phyloP scores from a whole-genome alignment of 2,113 vertebrate species.

The Ophiodon elongatus region DNA sequence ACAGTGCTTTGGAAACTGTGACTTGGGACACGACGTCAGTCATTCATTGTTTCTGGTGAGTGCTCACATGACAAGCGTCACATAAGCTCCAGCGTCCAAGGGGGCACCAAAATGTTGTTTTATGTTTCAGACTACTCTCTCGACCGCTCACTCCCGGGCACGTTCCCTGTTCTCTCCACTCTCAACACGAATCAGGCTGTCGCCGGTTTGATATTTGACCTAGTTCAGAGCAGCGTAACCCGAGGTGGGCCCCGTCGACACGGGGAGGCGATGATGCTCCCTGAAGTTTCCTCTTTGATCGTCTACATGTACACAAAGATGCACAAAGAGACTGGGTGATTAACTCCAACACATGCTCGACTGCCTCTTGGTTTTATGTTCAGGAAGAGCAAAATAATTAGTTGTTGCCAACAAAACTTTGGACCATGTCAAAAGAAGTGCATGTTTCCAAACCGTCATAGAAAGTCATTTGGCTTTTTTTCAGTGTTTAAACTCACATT shows the following conservation, averaged over 20 bases:
- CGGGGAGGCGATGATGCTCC: not conserved
- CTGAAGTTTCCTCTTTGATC: conserved; percentile 48
- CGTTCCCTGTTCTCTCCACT: not conserved
- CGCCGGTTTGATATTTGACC: conserved; percentile 59
- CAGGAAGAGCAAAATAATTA: not conserved
- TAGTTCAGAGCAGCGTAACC: conserved; percentile 40
- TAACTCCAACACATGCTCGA: conserved; percentile 32
- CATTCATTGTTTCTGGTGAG: conserved; percentile 19
- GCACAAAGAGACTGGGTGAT: conserved; percentile 16
- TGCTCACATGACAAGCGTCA: conserved; percentile 4
- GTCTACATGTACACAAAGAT: not conserved
- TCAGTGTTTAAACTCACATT: not conserved
- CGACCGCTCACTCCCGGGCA: not conserved
- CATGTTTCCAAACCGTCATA: no score
- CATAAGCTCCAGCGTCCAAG: not conserved
- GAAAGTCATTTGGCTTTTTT: not conserved
- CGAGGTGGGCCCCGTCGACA: conserved; percentile 38
- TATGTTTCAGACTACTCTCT: not conserved
- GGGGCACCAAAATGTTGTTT: not conserved
- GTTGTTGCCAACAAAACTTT: not conserved
- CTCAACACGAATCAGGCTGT: conserved; percentile 27
- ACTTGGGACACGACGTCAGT: conserved; percentile 9
- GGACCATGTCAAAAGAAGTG: not conserved
- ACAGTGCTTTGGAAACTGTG: not conserved
- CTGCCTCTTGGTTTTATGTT: conserved; percentile 18